Percentiles rank a stretch among this genome's conserved stretches.
Conservation (phyloP, 2,888 invertebrate genomes). For the Dione juno region DNA sequence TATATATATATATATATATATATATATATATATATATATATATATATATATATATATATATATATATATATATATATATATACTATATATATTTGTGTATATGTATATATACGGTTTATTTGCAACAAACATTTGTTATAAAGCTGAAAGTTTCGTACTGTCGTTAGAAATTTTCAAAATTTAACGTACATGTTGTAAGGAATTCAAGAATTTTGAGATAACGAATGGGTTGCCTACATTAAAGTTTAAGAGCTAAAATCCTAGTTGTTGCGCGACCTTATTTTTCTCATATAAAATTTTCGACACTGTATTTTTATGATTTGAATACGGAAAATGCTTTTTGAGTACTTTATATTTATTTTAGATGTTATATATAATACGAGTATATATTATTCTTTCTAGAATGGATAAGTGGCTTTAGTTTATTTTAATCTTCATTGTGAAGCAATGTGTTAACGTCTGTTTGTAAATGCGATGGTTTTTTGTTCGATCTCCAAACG, state of each 20-base stretch:
- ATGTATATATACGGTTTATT: constrained; percentile 48
- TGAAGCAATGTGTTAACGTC: too few species aligned
- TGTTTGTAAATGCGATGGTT: too few species aligned
- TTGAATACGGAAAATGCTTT: constrained; percentile 1
- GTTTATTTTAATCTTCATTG: too few species aligned
- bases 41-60: constrained; percentile 33
- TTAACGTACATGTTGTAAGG: constrained; percentile 34
- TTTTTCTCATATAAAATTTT: constrained; percentile 15
- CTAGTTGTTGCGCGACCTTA: not conserved
- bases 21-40: not conserved
- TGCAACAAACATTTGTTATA: constrained; percentile 50
- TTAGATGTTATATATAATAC: not conserved
- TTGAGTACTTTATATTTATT: not conserved
- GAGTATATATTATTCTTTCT: too few species aligned
- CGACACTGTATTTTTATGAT: constrained; percentile 9
- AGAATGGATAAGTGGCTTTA: too few species aligned
- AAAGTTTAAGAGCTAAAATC: constrained; percentile 19
- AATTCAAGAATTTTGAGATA: constrained; percentile 19
- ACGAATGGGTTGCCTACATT: constrained; percentile 24
- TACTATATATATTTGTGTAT: too few species aligned
- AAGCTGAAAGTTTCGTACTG: constrained; percentile 43
- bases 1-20: constrained; percentile 33
- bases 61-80: constrained; percentile 43
- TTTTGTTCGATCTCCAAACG: too few species aligned
- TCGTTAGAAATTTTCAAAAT: constrained; percentile 46